phyloP scores from a whole-genome alignment of 2,113 vertebrate species.

The Uria lomvia region DNA sequence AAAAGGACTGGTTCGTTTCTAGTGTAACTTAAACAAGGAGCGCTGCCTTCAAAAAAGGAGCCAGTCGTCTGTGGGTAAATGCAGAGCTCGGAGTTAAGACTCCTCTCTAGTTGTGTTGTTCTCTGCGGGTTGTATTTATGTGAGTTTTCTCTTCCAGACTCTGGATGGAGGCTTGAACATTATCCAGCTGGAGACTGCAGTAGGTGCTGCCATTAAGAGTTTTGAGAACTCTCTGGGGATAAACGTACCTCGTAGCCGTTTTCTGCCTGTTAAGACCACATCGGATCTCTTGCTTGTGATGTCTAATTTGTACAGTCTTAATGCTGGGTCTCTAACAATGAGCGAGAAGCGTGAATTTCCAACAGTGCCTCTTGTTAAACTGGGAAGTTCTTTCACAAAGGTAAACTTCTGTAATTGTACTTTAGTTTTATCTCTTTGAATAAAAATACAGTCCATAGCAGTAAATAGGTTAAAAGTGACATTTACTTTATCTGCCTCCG shows the following conservation, averaged over 20 bases:
- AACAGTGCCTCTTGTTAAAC: conserved; percentile 93
- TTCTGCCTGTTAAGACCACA: conserved; percentile 96
- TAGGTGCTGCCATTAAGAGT: conserved; percentile 95
- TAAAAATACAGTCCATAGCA: not conserved
- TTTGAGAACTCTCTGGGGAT: conserved; percentile 97
- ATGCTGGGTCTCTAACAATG: conserved; percentile 95
- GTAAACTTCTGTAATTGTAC: conserved; percentile 56
- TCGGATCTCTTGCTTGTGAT: conserved; percentile 97
- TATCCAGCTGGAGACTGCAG: conserved; percentile 96
- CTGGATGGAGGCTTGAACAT: conserved; percentile 96
- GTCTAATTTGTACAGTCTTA: conserved; percentile 98
- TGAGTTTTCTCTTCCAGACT: conserved; percentile 74
- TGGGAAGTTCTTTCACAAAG: conserved; percentile 98
- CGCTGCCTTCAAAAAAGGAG: not conserved
- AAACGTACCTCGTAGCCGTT: conserved; percentile 96
- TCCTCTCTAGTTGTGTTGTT: accelerated
- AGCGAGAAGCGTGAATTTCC: conserved; percentile 95
- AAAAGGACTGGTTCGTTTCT: not conserved
- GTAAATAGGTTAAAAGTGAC: not conserved
- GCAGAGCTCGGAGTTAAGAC: not conserved
- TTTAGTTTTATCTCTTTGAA: not conserved
- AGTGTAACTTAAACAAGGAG: not conserved
- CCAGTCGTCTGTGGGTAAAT: accelerated
- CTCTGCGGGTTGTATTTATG: not conserved
- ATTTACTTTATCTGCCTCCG: not conserved